Conservation (phyloP, 2,113 vertebrate species). For the Rhizomys pruinosus region DNA sequence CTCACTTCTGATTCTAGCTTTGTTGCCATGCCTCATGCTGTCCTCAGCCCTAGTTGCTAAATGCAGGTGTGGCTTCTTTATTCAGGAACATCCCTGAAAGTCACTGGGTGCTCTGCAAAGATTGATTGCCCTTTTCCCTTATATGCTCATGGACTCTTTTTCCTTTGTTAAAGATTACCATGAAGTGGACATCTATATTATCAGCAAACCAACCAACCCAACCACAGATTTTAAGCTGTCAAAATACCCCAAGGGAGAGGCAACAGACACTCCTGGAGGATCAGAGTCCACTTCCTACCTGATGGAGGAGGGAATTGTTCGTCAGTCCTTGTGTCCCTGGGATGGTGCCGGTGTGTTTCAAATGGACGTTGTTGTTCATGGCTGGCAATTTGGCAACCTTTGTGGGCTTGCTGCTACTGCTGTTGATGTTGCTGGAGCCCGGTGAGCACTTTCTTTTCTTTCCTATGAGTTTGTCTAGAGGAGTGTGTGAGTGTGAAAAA, state of each 20-base stretch:
- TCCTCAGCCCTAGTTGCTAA: neutral
- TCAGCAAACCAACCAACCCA: neutral
- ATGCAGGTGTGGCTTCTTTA: neutral
- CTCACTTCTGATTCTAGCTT: neutral
- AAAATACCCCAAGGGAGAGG: neutral
- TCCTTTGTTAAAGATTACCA: neutral
- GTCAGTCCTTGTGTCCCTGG: constrained; percentile 93
- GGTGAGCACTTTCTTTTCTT: constrained; percentile 97
- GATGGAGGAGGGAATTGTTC: constrained; percentile 96
- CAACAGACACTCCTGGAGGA: neutral
- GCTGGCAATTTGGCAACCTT: constrained; percentile 95
- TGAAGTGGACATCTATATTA: neutral
- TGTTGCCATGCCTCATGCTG: rapidly evolving
- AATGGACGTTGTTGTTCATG: constrained; percentile 95
- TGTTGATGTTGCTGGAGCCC: constrained; percentile 88
- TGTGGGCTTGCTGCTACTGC: constrained; percentile 89
- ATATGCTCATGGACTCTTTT: rapidly evolving
- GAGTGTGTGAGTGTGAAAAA: constrained; percentile 90
- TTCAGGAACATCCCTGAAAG: neutral
- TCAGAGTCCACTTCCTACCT: constrained; percentile 88
- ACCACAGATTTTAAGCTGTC: neutral
- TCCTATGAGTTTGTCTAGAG: constrained; percentile 92
- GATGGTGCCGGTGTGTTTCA: constrained; percentile 93
- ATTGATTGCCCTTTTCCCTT: neutral
- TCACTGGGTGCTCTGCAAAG: neutral